Base-by-base conservation (phyloP, 2,888 invertebrate species). In the Frankliniella intonsa region DNA sequence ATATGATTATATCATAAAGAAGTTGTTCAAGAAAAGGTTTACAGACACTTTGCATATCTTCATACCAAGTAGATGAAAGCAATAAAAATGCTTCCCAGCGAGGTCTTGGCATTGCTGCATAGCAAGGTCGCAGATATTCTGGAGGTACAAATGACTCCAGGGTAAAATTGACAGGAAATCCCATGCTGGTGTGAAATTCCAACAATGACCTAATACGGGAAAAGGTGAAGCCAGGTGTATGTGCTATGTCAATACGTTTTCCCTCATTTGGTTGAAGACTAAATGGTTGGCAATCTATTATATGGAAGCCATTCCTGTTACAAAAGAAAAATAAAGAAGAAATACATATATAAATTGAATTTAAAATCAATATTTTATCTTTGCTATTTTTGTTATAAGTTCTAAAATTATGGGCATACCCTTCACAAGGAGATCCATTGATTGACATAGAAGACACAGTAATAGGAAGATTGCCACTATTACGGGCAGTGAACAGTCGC, bases 381-480 rank as follows among this genome's bases (percentile, higher is more conserved):
- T n/a, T n/a, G n/a, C n/a, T 22, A 25, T 27, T 80, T 27, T 19
- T 80, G 19, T 25, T 80, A 3, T 22, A 1, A 3, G 27, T 19
- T 80, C 27, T 25, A 3, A 80, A 19, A 5, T 80, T 81, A 22
- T 17, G 12, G 51, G 22, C 95, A 85, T 93, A 94, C 12, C 95
- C 94, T 88, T 94, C 93, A 87, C 96, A 95, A 0, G 88, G 87
- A 84, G 91, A 88, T 84, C 91, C 91, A 86, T 92, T 93, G 84
- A 95, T 92, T 83, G 89, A 90, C 85, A 93, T 91, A 82, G 91
- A 91, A 84, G 91, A 90, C 84, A 97, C 91, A 84, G 91, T 91
- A 86, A 98, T 92, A n/a, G 94, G 92, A 84, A 97, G 91, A 86
- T 94, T 94, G 1, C 98, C 98, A n/a, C 94, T 94, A 89, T 99